phyloP scores from a whole-genome alignment of 1,140 invertebrate species.

The Drosophila azteca region DNA sequence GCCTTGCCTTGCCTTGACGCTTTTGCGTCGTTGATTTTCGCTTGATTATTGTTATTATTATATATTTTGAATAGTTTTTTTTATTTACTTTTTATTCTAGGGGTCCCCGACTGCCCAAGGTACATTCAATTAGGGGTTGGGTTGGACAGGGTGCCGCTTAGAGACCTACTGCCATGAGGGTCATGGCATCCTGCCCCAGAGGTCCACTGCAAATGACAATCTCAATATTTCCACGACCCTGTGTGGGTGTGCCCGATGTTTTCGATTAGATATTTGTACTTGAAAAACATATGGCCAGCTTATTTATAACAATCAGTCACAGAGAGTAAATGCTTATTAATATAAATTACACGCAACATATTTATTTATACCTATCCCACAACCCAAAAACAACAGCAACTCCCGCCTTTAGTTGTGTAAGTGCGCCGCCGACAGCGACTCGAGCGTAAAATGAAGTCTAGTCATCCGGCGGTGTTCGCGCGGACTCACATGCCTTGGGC shows the following conservation, averaged over 20 bases:
- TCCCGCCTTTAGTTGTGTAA: conserved; percentile 23
- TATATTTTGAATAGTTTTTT: not conserved
- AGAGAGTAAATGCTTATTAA: conserved; percentile 44
- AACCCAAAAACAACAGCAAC: conserved; percentile 22
- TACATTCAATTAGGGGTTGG: too few relatives aligned
- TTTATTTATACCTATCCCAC: conserved; percentile 39
- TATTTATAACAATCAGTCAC: conserved; percentile 24
- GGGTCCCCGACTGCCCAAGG: not conserved
- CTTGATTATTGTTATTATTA: conserved; percentile 5
- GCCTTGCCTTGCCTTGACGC: conserved; percentile 31
- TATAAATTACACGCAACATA: conserved; percentile 56
- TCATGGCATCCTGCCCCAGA: too few relatives aligned
- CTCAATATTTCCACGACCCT: too few relatives aligned
- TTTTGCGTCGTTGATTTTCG: conserved; percentile 53
- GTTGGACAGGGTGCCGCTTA: too few relatives aligned
- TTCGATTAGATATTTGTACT: conserved; percentile 1
- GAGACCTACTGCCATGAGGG: too few relatives aligned
- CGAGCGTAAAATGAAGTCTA: conserved; percentile 26
- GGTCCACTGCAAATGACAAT: too few relatives aligned
- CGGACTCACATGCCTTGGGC: too few relatives aligned
- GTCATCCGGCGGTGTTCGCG: conserved; percentile 37
- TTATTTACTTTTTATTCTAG: conserved; percentile 2
- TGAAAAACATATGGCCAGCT: conserved; percentile 14
- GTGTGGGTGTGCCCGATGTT: not conserved
- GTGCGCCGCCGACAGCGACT: conserved; percentile 10